Evolutionary conservation across 2,113 vertebrate species (phyloP).

Genomic region (Plestiodon gilberti): DNA sequence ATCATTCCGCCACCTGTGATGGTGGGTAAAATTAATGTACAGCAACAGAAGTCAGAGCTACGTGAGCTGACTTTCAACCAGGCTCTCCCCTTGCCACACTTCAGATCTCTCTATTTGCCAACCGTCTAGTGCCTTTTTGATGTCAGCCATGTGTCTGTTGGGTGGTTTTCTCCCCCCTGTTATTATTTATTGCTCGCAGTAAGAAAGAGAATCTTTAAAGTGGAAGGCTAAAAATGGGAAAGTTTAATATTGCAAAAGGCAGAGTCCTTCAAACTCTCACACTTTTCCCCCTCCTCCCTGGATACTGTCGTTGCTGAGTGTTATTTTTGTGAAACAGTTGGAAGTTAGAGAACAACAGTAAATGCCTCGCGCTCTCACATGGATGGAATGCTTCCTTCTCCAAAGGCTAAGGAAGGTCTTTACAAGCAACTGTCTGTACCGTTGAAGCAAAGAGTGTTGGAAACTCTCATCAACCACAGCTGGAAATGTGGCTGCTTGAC

Average conservation of each 20-base stretch:
- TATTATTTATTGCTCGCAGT: constrained; percentile 67
- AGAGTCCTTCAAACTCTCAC: constrained; percentile 45
- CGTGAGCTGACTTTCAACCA: constrained; percentile 68
- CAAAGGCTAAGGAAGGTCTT: constrained; percentile 22
- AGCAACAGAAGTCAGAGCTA: constrained; percentile 62
- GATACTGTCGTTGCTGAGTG: constrained; percentile 1
- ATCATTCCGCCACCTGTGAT: constrained; percentile 52
- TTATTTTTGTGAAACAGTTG: constrained; percentile 36
- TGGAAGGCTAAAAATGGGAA: constrained; percentile 57
- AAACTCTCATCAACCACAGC: background rate
- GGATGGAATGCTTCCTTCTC: background rate
- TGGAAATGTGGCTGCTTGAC: fast-evolving
- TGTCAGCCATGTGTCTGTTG: constrained; percentile 67
- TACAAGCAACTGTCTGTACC: background rate
- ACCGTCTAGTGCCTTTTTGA: constrained; percentile 61
- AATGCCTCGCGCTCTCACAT: background rate
- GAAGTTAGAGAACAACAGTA: constrained; percentile 35
- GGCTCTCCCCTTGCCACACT: constrained; percentile 47
- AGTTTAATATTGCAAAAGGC: constrained; percentile 64
- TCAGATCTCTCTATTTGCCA: constrained; percentile 69
- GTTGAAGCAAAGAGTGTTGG: fast-evolving
- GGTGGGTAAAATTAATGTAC: constrained; percentile 58
- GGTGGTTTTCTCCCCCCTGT: constrained; percentile 34
- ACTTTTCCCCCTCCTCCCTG: background rate
- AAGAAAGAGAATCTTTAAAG: constrained; percentile 72